Evolutionary conservation across 2,888 invertebrate genomes (phyloP).

Genomic region (Diplazon laetatorius): DNA sequence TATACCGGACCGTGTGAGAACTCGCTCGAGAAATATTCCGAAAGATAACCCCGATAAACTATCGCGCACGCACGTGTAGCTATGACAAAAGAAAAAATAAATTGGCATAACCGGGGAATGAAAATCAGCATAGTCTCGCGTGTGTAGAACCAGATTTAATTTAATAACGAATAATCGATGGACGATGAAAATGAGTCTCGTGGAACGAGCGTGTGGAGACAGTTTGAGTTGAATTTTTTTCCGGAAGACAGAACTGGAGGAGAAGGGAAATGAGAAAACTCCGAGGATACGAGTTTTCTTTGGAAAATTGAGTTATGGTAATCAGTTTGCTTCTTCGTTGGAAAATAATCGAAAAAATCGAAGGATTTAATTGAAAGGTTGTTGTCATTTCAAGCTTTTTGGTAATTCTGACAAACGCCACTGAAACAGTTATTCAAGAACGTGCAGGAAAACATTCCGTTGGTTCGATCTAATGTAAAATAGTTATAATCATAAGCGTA

Average conservation of each 20-base stretch:
- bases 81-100: constrained; percentile 36
- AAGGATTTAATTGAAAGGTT: too few relatives aligned
- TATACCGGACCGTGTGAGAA: constrained; percentile 8
- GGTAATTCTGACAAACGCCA: too few relatives aligned
- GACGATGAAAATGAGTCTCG: background rate
- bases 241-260: too few relatives aligned
- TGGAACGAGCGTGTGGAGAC: background rate
- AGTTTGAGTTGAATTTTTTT: background rate
- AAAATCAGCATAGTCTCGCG: constrained; percentile 4
- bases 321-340: too few relatives aligned
- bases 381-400: too few relatives aligned
- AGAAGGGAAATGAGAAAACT: background rate
- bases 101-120: too few relatives aligned
- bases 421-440: too few relatives aligned
- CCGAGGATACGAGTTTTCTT: constrained; percentile 3
- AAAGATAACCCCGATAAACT: constrained; percentile 63
- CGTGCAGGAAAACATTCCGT: too few relatives aligned
- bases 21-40: constrained; percentile 59
- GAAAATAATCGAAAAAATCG: too few relatives aligned
- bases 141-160: background rate
- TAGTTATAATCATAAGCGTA: too few relatives aligned
- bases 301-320: too few relatives aligned
- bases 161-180: background rate
- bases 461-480: too few relatives aligned
- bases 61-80: constrained; percentile 60